Evolutionary conservation across 1,140 invertebrate species (phyloP), one percentile per base, ranked within the genome.

Genomic region (Battus philenor): DNA sequence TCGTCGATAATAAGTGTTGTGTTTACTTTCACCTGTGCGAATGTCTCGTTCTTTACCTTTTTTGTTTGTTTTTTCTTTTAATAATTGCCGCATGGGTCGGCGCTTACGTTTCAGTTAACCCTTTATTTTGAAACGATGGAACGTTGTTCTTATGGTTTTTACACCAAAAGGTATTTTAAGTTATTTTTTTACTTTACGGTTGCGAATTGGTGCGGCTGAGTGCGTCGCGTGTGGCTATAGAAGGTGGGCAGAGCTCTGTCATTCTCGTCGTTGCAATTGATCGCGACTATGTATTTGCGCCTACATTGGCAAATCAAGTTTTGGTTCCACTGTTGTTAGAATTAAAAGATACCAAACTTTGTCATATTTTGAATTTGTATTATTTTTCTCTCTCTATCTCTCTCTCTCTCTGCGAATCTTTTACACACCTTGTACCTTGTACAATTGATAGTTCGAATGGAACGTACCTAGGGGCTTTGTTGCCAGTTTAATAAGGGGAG

Each of bases 111-210:
- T 85, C 70, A 76, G 78, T 82, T 84, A 77, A 80, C 59, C 68
- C 66, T 82, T 82, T 81, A 82, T 82, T 82, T 82, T 82, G 78
- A 82, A 82, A 85, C 78, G 77, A 84, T 84, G 80, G 80, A 84
- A 79, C 78, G 78, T 84, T 77, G 78, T 84, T 82, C 80, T 84
- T 84, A 84, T 82, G 78, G 78, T 84, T 84, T 84, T 84, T 84
- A 84, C 78, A 84, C 80, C 64, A 84, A 82, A 82, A 84, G 81
- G 81, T 85, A 85, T 82, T 85, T 85, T 82, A 76, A 81, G 74
- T 85, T 85, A 68, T 77, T 82, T 81, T 30, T 82, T 82, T 85
- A 76, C 75, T 84, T 84, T 79, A 68, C 51, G 44, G 60, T 69
- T 74, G 76, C 77, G 77, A 75, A 66, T 65, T 54, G 62, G 57